Evolutionary conservation across 2,113 vertebrate genomes (phyloP).

Genomic region (Entosphenus tridentatus): DNA sequence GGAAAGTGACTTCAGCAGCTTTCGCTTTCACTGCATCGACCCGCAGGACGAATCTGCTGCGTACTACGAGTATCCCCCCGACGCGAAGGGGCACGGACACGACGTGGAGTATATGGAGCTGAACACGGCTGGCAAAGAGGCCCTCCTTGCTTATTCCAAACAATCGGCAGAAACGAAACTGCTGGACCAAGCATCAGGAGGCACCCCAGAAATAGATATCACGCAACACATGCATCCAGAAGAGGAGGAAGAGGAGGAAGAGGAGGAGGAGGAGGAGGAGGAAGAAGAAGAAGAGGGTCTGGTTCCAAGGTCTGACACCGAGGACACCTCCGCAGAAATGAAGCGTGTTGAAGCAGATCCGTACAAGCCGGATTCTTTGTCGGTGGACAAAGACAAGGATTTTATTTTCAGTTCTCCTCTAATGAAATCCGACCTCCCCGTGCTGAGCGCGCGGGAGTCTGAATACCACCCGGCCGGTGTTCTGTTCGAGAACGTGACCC

Average conservation of each 20-base stretch:
- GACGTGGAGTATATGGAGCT: slow-evolving; percentile 5
- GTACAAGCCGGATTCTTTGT: not conserved
- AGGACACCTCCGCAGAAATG: not conserved
- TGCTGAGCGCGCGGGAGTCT: slow-evolving; percentile 3
- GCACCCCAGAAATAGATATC: too few relatives aligned
- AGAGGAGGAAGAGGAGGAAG: too few relatives aligned
- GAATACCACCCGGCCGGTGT: slow-evolving; percentile 3
- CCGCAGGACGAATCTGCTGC: too few relatives aligned
- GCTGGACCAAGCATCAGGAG: too few relatives aligned
- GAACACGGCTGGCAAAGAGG: not conserved
- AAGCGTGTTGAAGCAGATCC: not conserved
- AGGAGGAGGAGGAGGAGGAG: not conserved
- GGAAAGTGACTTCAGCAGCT: too few relatives aligned
- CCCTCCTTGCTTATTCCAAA: too few relatives aligned
- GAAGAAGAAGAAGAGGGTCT: not conserved
- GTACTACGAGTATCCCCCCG: too few relatives aligned
- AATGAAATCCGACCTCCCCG: slow-evolving; percentile 1
- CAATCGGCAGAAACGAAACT: too few relatives aligned
- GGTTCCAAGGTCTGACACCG: not conserved
- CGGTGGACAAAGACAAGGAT: not conserved
- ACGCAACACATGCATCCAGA: too few relatives aligned
- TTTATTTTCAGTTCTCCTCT: not conserved
- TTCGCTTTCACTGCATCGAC: too few relatives aligned
- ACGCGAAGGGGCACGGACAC: too few relatives aligned
- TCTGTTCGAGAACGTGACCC: not conserved